These are phyloP conservation scores for Falco novaeseelandiae DNA, from an alignment of 2,797 vertebrate genomes.

Conservation along the genomic window DNA sequence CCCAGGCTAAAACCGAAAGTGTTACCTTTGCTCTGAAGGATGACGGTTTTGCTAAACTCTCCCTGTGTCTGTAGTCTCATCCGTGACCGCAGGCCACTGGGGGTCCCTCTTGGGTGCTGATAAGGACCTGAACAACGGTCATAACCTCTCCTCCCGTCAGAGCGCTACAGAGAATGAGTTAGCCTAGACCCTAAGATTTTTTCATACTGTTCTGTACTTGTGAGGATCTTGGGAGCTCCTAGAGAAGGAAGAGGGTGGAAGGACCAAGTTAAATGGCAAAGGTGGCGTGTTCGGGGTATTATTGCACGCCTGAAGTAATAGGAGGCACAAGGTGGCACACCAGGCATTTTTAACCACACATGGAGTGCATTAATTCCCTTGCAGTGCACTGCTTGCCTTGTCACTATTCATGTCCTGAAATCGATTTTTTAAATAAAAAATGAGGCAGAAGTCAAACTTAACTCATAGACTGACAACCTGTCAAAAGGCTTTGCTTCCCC, in stretches of 20 bases:
- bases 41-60: neutral
- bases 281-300: neutral
- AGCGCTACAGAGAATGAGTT: neutral
- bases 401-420: constrained; percentile 10
- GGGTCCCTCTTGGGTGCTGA: neutral
- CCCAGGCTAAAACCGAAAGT: neutral
- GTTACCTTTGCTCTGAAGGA: neutral
- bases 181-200: neutral
- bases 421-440: constrained; percentile 28
- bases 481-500: neutral
- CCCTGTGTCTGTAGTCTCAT: neutral
- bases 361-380: neutral
- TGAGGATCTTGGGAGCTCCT: neutral
- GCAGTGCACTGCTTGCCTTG: neutral
- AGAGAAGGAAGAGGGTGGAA: neutral
- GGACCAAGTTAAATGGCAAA: neutral
- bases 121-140: neutral
- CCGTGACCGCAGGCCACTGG: fast-evolving
- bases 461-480: neutral
- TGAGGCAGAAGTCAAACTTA: neutral
- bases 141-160: neutral
- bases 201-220: neutral
- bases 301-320: neutral
- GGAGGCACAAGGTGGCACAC: neutral
- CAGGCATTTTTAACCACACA: neutral